Percentiles rank a stretch among this genome's conserved stretches.
phyloP scores from a whole-genome alignment of 1,140 invertebrate genomes.

The Drosophila ogumai region DNA sequence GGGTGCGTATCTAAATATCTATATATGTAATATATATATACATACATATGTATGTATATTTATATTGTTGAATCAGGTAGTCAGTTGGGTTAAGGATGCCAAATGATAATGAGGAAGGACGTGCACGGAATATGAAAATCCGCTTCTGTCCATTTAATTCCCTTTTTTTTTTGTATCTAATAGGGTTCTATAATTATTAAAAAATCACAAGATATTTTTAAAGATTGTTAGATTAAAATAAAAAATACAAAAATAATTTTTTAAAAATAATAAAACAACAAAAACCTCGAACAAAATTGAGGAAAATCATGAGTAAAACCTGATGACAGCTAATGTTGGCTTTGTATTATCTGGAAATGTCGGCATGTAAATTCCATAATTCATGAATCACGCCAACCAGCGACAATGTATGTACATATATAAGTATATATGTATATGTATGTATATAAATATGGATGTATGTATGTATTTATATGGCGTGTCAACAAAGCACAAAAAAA shows the following conservation, averaged over 20 bases:
- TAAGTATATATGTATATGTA: slow-evolving; percentile 1
- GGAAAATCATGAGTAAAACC: slow-evolving; percentile 19
- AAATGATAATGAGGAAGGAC: slow-evolving; percentile 1
- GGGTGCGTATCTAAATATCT: neutral
- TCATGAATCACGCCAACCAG: slow-evolving; percentile 59
- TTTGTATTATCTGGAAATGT: slow-evolving; percentile 47
- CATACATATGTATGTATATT: neutral
- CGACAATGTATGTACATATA: slow-evolving; percentile 28
- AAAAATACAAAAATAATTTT: neutral
- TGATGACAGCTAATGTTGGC: slow-evolving; percentile 42
- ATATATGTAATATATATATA: neutral
- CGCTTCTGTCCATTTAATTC: neutral
- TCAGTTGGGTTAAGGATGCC: slow-evolving; percentile 4
- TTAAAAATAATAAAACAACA: neutral
- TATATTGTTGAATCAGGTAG: slow-evolving; percentile 27
- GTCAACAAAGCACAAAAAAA: slow-evolving; percentile 23
- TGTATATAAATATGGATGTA: neutral
- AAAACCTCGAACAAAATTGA: neutral
- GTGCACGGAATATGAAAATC: neutral
- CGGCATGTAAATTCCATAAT: slow-evolving; percentile 57
- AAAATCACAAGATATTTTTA: too few species aligned
- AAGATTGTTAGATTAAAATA: too few species aligned
- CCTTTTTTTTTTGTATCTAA: neutral
- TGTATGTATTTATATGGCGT: slow-evolving; percentile 10
- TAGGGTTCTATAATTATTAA: too few species aligned